Evolutionary conservation across 2,797 vertebrate species (phyloP), one percentile per base, ranked within the genome.

Genomic region (Antennarius maculatus): DNA sequence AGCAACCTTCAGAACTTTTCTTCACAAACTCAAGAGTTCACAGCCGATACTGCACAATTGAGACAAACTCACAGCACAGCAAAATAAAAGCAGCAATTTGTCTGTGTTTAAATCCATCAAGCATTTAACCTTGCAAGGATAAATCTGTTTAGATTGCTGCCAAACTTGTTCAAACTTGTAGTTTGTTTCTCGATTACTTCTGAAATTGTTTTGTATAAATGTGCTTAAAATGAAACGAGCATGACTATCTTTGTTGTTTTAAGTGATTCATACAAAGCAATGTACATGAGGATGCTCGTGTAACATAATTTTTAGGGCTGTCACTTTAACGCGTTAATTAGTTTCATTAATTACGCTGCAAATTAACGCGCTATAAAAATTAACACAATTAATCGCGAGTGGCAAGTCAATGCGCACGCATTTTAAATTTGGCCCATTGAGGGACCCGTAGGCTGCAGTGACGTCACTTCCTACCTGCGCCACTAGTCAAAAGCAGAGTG

Each of bases 191-290:
- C 15, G 51, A 51, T 63, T 70, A 76, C 61, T 83, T 71, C 56
- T 68, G 43, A 67, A 61, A 79, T 64, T 41, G 56, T 53, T 59
- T 60, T 63, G 55, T 50, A 55, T 43, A 31, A 55, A 66, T 31
- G 34, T 9, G 27, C 49, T 37, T 61, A 66, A 70, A 81, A 51
- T 68, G 51, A 14, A 47, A 66, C 49, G 48, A 59, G 60, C 55
- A 46, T 67, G 37, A 79, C 66, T 71, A 76, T 78, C 74, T 64
- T 67, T 45, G 28, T 69, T 54, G 76, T 61, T 77, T 56, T 54
- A 83, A 87, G 79, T 81, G 71, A 81, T 69, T 80, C 76, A 80
- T 75, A 69, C 45, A 62, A 72, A 69, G 64, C 52, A 13, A 63
- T 61, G 42, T 54, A 68, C 77, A 76, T 42, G 39, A 71, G 37